A percentile compares a stretch with the other conserved stretches of the same genome.
phyloP scores from a whole-genome alignment of 1,140 invertebrate species.

The Pseudomyrmex gracilis region DNA sequence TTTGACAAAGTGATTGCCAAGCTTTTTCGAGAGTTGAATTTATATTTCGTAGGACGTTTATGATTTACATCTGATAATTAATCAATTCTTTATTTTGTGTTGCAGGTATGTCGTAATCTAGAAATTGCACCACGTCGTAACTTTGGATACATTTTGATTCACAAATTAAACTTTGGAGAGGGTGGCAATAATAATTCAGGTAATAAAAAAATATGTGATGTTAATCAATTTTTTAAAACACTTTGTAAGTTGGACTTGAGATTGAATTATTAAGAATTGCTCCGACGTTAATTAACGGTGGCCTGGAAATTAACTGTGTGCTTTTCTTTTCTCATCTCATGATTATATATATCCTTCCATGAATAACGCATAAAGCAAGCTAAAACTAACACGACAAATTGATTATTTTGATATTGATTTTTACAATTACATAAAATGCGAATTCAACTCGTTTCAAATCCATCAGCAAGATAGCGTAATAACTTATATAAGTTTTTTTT shows the following conservation, averaged over 20 bases:
- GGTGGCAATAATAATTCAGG: not conserved
- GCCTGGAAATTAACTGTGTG: no score
- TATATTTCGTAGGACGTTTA: not conserved
- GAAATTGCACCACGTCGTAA: not conserved
- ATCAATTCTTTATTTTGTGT: slow-evolving; percentile 34
- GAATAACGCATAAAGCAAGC: not conserved
- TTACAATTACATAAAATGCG: not conserved
- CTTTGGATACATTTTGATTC: not conserved
- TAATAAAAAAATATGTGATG: slow-evolving; percentile 8
- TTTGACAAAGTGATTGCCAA: not conserved
- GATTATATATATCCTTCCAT: no score
- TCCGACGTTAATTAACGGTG: not conserved
- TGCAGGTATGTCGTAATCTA: slow-evolving; percentile 28
- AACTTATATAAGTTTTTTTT: not conserved
- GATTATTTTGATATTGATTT: not conserved
- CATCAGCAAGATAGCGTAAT: not conserved
- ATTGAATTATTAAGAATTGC: not conserved
- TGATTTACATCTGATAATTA: not conserved
- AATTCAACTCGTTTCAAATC: not conserved
- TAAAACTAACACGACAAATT: not conserved
- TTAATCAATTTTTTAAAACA: not conserved
- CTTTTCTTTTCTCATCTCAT: no score
- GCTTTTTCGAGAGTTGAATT: not conserved
- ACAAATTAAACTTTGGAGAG: not conserved
- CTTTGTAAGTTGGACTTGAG: not conserved